A percentile compares a stretch with the other conserved stretches of the same genome.
Evolutionary conservation across 2,113 vertebrate species (phyloP).

Genomic region (western clawed frog (Xenopus tropicalis)): DNA sequence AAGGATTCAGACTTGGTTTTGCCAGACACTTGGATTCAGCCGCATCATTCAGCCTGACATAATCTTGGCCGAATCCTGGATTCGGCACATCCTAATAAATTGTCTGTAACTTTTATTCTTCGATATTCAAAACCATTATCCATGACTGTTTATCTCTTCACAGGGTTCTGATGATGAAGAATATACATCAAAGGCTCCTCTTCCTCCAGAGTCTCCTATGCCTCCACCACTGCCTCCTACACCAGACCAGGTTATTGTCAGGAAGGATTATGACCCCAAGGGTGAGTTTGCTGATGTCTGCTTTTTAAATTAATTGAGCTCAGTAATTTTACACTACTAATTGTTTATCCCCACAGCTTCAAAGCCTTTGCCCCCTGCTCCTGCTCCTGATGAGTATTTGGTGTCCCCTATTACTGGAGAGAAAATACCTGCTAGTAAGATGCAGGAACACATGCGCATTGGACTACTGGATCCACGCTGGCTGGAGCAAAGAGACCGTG

Average conservation of each 20-base stretch:
- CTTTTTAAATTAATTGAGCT: not conserved
- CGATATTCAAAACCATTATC: no score
- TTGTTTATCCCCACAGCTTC: conserved; percentile 69
- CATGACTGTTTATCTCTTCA: conserved; percentile 24
- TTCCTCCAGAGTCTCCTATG: conserved; percentile 92
- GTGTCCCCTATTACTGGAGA: conserved; percentile 98
- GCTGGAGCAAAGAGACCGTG: conserved; percentile 94
- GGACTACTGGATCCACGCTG: conserved; percentile 95
- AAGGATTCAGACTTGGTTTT: no score
- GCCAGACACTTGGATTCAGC: no score
- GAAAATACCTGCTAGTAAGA: conserved; percentile 96
- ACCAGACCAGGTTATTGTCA: conserved; percentile 95
- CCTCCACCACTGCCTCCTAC: conserved; percentile 94
- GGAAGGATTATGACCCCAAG: conserved; percentile 97
- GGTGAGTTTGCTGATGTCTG: conserved; percentile 60
- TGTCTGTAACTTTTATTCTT: no score
- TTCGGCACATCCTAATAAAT: no score
- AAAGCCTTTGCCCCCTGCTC: conserved; percentile 71
- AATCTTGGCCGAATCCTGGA: no score
- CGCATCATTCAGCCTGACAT: no score
- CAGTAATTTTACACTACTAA: not conserved
- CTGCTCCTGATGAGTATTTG: conserved; percentile 84
- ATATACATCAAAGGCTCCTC: conserved; percentile 84
- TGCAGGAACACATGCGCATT: conserved; percentile 98
- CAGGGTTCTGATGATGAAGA: conserved; percentile 98